Base-by-base conservation (phyloP, 2,797 vertebrate species). In the Hozukius guyotensis region DNA sequence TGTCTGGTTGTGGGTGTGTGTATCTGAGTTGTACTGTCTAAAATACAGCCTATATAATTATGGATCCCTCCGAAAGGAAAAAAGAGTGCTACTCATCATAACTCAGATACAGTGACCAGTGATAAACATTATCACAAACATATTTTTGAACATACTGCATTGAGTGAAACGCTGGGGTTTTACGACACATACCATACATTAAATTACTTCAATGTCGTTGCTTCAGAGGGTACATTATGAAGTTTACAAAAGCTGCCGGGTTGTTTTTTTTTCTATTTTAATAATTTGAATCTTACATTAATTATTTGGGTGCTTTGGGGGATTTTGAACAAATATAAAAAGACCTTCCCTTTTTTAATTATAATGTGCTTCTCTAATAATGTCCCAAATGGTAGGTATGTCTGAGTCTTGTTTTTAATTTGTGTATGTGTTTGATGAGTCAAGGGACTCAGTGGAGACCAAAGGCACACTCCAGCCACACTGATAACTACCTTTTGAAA, bases 251-350 rank as follows among this genome's bases (percentile, higher is more conserved):
- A n/a, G 62, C 53, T 57, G 60, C 12, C 36, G 20, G 68, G 32
- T 32, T 61, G 9, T 14, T 52, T 4, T 72, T 46, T 63, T 77
- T 13, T 29, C 11, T 32, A 3, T 29, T 79, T 72, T 18, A 60
- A 71, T 46, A 1, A 49, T 82, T 18, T 16, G 16, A 67, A 67
- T 60, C 38, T 36, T 22, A 8, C 29, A 59, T 79, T 20, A 36
- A 73, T 75, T 76, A 78, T 75, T 66, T 34, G 13, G 20, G 20
- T 10, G 22, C 72, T 52, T 38, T 4, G 8, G 69, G 65, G 10
- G 34, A 73, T 46, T 72, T 46, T 67, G 25, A 60, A 78, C 36
- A 75, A 67, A 72, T 70, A 56, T 27, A 61, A 74, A 70, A 77
- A 76, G 13, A 62, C 8, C 4, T 6, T 56, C 5, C 55, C 31